Conservation (phyloP, 2,888 invertebrate genomes). For the Caenorhabditis afra region DNA sequence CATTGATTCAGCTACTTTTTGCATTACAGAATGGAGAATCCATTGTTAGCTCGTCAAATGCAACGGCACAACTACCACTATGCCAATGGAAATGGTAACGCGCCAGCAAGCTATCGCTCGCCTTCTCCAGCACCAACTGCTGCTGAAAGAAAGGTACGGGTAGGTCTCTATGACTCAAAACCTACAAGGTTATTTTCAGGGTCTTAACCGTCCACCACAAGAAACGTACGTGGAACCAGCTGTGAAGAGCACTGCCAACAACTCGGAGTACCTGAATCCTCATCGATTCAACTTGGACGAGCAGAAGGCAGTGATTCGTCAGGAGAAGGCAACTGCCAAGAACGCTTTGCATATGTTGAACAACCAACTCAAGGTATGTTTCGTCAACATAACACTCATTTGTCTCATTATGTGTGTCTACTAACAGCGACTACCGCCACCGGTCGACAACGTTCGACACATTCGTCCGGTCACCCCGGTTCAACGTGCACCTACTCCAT, state of each 20-base stretch:
- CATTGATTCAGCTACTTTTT: neutral
- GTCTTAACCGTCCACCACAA: constrained; percentile 59
- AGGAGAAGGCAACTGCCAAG: constrained; percentile 57
- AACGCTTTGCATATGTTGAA: constrained; percentile 66
- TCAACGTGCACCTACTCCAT: constrained; percentile 20
- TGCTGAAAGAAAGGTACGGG: constrained; percentile 34
- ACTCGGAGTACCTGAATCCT: constrained; percentile 62
- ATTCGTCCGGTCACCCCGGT: constrained; percentile 49
- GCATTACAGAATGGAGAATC: constrained; percentile 53
- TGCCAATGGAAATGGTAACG: constrained; percentile 32
- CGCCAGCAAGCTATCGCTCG: constrained; percentile 48
- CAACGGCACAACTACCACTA: constrained; percentile 23
- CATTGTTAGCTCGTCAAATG: constrained; percentile 52
- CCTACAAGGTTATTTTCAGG: constrained; percentile 33
- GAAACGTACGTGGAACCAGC: constrained; percentile 61
- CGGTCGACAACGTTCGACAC: constrained; percentile 62
- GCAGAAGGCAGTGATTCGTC: constrained; percentile 51
- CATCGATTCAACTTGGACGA: constrained; percentile 62
- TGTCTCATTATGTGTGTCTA: constrained; percentile 3
- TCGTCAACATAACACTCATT: neutral
- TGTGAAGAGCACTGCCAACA: constrained; percentile 60
- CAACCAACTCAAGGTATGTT: constrained; percentile 5
- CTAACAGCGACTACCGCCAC: constrained; percentile 67
- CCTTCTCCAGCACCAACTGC: constrained; percentile 54
- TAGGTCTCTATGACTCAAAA: neutral